Conservation (phyloP, 2,888 invertebrate genomes). For the Listrodromus nycthemerus region DNA sequence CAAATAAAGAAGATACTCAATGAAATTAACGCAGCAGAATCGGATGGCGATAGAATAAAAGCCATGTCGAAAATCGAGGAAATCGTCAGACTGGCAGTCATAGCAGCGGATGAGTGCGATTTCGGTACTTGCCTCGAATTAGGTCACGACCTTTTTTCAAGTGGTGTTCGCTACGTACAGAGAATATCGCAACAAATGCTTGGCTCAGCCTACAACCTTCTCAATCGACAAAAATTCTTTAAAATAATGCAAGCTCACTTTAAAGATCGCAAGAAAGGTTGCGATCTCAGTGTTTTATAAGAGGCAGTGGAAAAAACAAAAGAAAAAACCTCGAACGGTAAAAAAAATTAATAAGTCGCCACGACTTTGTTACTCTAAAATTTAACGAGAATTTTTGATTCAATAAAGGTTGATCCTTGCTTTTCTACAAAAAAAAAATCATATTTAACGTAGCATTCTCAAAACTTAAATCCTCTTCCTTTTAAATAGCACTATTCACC, state of each 20-base stretch:
- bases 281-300: conserved; percentile 85
- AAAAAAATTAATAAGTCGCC: background rate
- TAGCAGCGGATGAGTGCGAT: conserved; percentile 97
- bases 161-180: conserved; percentile 90
- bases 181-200: conserved; percentile 88
- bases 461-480: background rate
- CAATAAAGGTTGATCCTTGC: conserved; percentile 53
- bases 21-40: conserved; percentile 87
- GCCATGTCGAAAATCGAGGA: conserved; percentile 91
- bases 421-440: conserved; percentile 9
- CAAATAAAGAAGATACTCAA: conserved; percentile 89
- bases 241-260: conserved; percentile 92
- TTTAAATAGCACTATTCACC: background rate
- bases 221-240: conserved; percentile 90
- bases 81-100: conserved; percentile 92
- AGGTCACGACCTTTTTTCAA: conserved; percentile 94
- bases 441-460: background rate
- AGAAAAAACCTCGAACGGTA: background rate
- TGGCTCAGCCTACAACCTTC: conserved; percentile 90
- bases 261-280: conserved; percentile 88
- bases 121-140: conserved; percentile 97
- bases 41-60: conserved; percentile 87
- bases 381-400: background rate
- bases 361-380: conserved; percentile 1
- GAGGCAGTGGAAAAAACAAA: background rate